A percentile compares a stretch with the other conserved stretches of the same genome.
Evolutionary conservation across 2,888 invertebrate species (phyloP).

Genomic region (Psylliodes chrysocephalus): DNA sequence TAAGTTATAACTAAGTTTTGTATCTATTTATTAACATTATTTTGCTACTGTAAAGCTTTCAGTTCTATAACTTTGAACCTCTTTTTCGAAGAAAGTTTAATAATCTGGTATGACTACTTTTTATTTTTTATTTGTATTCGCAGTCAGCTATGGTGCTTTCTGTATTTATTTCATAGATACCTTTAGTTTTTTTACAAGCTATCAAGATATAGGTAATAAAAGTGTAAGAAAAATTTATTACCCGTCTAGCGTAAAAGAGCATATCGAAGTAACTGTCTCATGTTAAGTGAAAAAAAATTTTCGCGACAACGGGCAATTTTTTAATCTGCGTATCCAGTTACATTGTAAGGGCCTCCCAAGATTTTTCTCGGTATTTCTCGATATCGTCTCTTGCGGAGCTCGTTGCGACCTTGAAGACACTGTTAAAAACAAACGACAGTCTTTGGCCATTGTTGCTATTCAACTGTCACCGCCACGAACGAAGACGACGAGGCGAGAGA

Average conservation of each 20-base stretch:
- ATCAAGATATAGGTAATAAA: too few species aligned
- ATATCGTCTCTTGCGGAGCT: constrained; percentile 11
- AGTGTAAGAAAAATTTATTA: not conserved
- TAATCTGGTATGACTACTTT: too few species aligned
- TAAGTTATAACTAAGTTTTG: too few species aligned
- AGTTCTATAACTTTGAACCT: too few species aligned
- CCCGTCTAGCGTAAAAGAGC: not conserved
- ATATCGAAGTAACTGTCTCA: constrained; percentile 13
- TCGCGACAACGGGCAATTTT: constrained; percentile 1
- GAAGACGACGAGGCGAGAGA: constrained; percentile 41
- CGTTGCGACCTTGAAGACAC: constrained; percentile 36
- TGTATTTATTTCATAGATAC: too few species aligned
- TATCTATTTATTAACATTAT: too few species aligned
- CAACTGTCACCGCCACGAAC: constrained; percentile 56
- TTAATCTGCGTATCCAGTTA: constrained; percentile 18
- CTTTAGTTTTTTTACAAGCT: too few species aligned
- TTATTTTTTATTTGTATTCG: too few species aligned
- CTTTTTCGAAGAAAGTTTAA: too few species aligned
- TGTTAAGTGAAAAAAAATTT: constrained; percentile 10
- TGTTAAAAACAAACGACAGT: constrained; percentile 51
- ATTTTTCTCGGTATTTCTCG: constrained; percentile 21
- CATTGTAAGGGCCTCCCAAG: constrained; percentile 21
- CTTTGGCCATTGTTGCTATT: constrained; percentile 61
- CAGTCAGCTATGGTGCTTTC: too few species aligned
- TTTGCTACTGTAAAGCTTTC: too few species aligned